These are phyloP conservation scores for Lytechinus variegatus DNA, from an alignment of 35 echinoderm and acorn worm species.

Conservation along the genomic window DNA sequence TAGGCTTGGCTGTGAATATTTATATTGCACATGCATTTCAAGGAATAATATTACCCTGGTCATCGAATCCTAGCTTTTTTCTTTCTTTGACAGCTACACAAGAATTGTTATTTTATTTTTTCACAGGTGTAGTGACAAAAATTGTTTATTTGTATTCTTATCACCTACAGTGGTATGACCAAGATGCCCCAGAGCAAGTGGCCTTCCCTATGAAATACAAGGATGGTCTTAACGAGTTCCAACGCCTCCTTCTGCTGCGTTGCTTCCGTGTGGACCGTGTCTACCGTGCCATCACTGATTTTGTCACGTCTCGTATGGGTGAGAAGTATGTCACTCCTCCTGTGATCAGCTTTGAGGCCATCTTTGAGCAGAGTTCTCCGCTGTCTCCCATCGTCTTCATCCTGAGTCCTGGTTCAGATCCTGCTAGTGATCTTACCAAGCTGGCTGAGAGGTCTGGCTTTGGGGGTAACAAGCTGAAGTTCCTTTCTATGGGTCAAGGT, in stretches of 20 bases:
- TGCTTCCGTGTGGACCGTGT: conserved; percentile 95
- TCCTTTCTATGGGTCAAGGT: conserved; percentile 97
- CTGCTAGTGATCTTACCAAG: conserved; percentile 93
- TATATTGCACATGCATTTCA: too few species aligned
- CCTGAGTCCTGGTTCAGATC: conserved; percentile 96
- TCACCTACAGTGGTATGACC: conserved; percentile 84
- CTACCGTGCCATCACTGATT: conserved; percentile 95
- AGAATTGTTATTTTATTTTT: background rate
- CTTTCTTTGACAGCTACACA: background rate
- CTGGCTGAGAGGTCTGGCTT: conserved; percentile 97
- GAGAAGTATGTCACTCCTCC: conserved; percentile 99
- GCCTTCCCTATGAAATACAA: conserved; percentile 86
- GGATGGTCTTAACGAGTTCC: conserved; percentile 72
- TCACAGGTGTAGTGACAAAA: background rate
- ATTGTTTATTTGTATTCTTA: background rate
- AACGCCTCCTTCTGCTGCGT: conserved; percentile 80
- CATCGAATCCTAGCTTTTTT: too few species aligned
- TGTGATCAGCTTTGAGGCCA: conserved; percentile 97
- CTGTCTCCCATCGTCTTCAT: conserved; percentile 98
- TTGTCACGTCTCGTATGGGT: conserved; percentile 86
- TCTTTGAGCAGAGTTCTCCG: conserved; percentile 95
- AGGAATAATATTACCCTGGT: too few species aligned
- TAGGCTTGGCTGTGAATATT: too few species aligned
- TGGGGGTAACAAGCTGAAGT: conserved; percentile 96
- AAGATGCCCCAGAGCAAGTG: conserved; percentile 82